These are phyloP conservation scores for Tetragnatha montana DNA, from an alignment of 2,888 invertebrate species.

Conservation along the genomic window DNA sequence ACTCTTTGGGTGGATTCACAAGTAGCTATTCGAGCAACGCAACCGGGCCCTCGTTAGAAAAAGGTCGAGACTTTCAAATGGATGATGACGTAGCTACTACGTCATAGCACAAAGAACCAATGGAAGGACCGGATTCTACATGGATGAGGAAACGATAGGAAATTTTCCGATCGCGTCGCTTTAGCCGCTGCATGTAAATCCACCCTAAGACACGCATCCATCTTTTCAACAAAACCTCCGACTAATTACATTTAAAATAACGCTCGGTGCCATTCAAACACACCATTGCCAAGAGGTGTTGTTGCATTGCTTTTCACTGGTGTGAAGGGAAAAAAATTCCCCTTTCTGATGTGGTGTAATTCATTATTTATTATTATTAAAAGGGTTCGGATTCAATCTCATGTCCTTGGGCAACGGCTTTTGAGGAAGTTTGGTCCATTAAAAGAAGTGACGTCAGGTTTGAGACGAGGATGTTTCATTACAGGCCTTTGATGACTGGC, in stretches of 20 bases:
- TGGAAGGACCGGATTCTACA: too few species aligned
- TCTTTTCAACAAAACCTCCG: too few species aligned
- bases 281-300: not conserved
- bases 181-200: too few species aligned
- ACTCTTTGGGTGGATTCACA: not conserved
- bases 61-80: too few species aligned
- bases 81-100: too few species aligned
- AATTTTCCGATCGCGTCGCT: too few species aligned
- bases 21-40: too few species aligned
- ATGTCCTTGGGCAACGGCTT: conserved; percentile 22
- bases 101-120: too few species aligned
- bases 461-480: conserved; percentile 6
- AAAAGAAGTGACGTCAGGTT: conserved; percentile 18
- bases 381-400: conserved; percentile 6
- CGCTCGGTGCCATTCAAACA: not conserved
- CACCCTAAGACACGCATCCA: too few species aligned
- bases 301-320: not conserved
- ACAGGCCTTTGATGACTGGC: conserved; percentile 32
- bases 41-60: too few species aligned
- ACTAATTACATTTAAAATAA: not conserved
- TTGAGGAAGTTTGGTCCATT: not conserved
- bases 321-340: not conserved
- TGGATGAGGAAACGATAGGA: too few species aligned
- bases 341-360: conserved; percentile 11
- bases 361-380: conserved; percentile 32